phyloP scores from a whole-genome alignment of 2,888 invertebrate genomes.

The Volucella inflata region DNA sequence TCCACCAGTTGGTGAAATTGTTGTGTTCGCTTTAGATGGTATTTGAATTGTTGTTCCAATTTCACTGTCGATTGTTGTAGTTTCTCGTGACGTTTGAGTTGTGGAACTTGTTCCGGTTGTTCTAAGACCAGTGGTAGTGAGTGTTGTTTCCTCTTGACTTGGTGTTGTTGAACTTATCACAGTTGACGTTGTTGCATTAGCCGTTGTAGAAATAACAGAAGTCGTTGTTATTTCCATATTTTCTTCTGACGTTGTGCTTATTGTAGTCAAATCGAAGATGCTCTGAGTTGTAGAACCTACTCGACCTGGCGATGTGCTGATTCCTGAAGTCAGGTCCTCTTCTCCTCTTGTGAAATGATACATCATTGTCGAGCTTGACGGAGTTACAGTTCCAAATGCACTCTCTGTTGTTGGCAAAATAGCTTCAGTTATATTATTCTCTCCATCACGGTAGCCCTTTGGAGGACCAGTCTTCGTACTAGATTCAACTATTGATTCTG shows the following conservation, averaged over 20 bases:
- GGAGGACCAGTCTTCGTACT: slow-evolving; percentile 81
- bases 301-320: slow-evolving; percentile 19
- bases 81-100: slow-evolving; percentile 9
- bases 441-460: slow-evolving; percentile 83
- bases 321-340: slow-evolving; percentile 41
- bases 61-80: slow-evolving; percentile 77
- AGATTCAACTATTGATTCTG: slow-evolving; percentile 65
- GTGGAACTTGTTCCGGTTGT: slow-evolving; percentile 27
- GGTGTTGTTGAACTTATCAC: slow-evolving; percentile 11
- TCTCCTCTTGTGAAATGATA: slow-evolving; percentile 46
- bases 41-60: slow-evolving; percentile 79
- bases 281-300: slow-evolving; percentile 35
- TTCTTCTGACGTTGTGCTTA: slow-evolving; percentile 39
- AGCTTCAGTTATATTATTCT: slow-evolving; percentile 82
- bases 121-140: slow-evolving; percentile 55
- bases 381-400: slow-evolving; percentile 39
- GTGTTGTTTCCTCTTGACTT: slow-evolving; percentile 25
- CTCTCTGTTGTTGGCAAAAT: slow-evolving; percentile 65
- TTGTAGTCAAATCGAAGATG: slow-evolving; percentile 41
- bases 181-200: background rate
- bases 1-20: slow-evolving; percentile 59
- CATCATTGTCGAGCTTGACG: slow-evolving; percentile 45
- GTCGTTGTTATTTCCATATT: slow-evolving; percentile 38
- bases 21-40: background rate
- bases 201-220: slow-evolving; percentile 46